These are phyloP conservation scores for Triplophysa dalaica DNA, from an alignment of 2,113 vertebrate genomes.

Conservation along the genomic window DNA sequence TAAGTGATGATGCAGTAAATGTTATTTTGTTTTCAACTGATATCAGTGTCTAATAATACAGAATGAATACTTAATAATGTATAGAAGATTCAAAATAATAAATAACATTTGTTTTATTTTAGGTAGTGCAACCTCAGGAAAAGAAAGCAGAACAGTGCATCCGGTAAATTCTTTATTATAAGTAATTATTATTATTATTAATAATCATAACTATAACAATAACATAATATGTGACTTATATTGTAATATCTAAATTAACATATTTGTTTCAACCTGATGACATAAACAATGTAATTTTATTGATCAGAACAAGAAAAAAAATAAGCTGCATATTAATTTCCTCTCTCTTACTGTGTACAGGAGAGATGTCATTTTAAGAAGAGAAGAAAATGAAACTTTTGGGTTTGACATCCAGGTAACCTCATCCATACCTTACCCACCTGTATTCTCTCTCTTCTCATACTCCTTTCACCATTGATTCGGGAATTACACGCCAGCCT, in stretches of 20 bases:
- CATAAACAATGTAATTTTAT: no score
- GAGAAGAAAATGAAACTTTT: conserved; percentile 78
- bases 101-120: background rate
- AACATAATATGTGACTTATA: no score
- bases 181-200: background rate
- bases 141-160: background rate
- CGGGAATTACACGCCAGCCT: background rate
- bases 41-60: background rate
- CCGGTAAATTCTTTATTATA: background rate
- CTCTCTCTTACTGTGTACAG: conserved; percentile 32
- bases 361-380: conserved; percentile 62
- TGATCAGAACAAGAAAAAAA: no score
- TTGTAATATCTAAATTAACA: no score
- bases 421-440: background rate
- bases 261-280: no score
- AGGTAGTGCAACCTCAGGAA: background rate
- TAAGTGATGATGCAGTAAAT: background rate
- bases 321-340: background rate
- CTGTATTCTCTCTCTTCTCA: background rate
- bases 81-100: background rate
- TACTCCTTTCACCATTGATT: background rate
- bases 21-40: background rate
- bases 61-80: background rate
- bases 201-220: background rate
- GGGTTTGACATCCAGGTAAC: conserved; percentile 88